Conservation (phyloP, 2,113 vertebrate species). For the Lagenorhynchus albirostris region DNA sequence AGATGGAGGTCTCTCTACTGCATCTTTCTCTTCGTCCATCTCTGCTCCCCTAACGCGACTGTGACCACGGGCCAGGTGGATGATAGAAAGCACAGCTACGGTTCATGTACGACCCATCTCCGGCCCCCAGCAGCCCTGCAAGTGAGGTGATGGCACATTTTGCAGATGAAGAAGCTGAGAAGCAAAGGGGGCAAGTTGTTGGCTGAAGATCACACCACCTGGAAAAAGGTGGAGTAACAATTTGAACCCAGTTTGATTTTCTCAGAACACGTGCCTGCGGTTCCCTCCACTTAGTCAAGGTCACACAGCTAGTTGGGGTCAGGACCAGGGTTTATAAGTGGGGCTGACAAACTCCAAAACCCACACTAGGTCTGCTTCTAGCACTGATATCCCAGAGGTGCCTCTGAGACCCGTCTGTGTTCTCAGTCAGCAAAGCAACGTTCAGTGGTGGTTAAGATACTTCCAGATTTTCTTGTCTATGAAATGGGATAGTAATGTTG, state of each 20-base stretch:
- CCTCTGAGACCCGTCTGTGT: background rate
- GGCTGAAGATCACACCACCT: background rate
- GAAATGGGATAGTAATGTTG: background rate
- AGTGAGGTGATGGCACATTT: background rate
- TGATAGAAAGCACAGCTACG: background rate
- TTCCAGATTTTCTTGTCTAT: background rate
- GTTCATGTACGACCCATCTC: too few species aligned
- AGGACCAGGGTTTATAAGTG: background rate
- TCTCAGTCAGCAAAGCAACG: background rate
- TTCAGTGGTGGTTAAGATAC: background rate
- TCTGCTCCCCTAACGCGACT: background rate
- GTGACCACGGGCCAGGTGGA: accelerated
- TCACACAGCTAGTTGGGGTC: background rate
- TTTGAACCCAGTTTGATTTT: background rate
- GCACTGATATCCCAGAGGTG: background rate
- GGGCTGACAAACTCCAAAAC: background rate
- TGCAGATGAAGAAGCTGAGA: background rate
- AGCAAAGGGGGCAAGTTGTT: background rate
- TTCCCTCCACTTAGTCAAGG: background rate
- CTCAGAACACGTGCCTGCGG: background rate
- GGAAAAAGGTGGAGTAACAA: background rate
- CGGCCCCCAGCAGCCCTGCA: background rate
- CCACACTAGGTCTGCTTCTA: background rate
- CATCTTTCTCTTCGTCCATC: background rate
- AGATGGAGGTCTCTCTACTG: background rate